Base-by-base conservation (phyloP, 1,140 invertebrate species). In the Drosophila biarmipes region DNA sequence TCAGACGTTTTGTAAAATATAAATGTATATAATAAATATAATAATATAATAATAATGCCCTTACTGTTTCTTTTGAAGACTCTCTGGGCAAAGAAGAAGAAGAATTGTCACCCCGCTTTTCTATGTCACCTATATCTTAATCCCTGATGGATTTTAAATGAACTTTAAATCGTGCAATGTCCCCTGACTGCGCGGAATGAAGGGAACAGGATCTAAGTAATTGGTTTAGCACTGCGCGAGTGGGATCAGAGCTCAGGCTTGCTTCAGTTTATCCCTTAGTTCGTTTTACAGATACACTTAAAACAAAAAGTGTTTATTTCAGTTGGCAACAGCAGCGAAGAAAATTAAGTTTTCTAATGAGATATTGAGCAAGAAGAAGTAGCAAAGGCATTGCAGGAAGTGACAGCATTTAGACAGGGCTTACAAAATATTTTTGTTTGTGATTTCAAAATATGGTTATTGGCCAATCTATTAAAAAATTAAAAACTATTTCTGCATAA, bases 131-230 rank as follows among this genome's bases (percentile, higher is more conserved):
- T 14, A 11, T 37, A 31, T n/a, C n/a, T 8, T 31, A 8, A 48
- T 62, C 68, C 76, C 82, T 81, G 74, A 86, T 87, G 82, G 82
- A 86, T 86, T 86, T 86, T 87, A 86, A 86, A 86, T 86, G 82
- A 86, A 87, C 82, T 86, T 86, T 87, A 87, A 89, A 82, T 87
- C 81, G 85, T 87, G 81, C 78, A 63, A 74, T 54, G 78, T 73
- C 67, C 58, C 55, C 45, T 46, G 34, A 46, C 43, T 53, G 57
- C 37, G 43, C 29, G 29, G 43, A 29, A 27, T 40, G 71, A 15
- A 40, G 80, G 78, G 38, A 34, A 53, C 27, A 17, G 49, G 34
- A 69, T 64, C 82, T 86, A 87, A 86, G 82, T 86, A 86, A 86
- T 86, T 86, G 84, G 82, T 86, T 86, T 86, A 69, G 63, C 75